These are phyloP conservation scores for Lithosia quadra DNA, from an alignment of 2,888 invertebrate species.

Conservation along the genomic window DNA sequence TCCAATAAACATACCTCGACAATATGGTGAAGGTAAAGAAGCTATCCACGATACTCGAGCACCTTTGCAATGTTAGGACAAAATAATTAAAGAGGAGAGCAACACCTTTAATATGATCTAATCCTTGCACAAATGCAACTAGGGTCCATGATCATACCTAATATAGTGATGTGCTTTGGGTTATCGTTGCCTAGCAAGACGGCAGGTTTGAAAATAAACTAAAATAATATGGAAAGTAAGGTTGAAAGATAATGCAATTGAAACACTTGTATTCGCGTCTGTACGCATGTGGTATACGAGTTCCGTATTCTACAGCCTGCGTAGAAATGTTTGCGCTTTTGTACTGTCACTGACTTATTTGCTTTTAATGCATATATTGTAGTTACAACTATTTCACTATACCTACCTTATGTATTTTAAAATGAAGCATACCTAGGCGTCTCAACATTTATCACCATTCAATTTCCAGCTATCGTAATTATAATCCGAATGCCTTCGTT, in stretches of 20 bases:
- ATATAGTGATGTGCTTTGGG: no score
- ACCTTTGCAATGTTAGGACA: no score
- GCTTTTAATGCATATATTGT: slow-evolving; percentile 54
- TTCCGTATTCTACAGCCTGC: slow-evolving; percentile 58
- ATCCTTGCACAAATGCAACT: no score
- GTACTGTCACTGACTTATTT: slow-evolving; percentile 68
- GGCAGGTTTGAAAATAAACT: neutral
- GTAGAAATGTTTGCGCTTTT: slow-evolving; percentile 65
- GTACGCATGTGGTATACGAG: slow-evolving; percentile 57
- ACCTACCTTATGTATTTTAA: slow-evolving; percentile 43
- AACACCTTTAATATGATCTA: no score
- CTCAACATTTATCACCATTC: slow-evolving; percentile 45
- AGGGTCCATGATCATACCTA: no score
- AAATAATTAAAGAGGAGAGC: no score
- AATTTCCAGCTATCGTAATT: slow-evolving; percentile 42
- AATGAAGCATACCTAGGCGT: slow-evolving; percentile 26
- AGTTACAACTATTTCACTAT: slow-evolving; percentile 38
- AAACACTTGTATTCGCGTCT: slow-evolving; percentile 55
- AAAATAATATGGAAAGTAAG: neutral
- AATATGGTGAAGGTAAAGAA: no score
- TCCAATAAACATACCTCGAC: no score
- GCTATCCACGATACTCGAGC: no score
- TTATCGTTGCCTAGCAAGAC: no score
- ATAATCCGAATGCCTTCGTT: slow-evolving; percentile 39
- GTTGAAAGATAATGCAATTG: slow-evolving; percentile 26